phyloP scores from a whole-genome alignment of 2,888 invertebrate genomes.

The Hyles lineata region DNA sequence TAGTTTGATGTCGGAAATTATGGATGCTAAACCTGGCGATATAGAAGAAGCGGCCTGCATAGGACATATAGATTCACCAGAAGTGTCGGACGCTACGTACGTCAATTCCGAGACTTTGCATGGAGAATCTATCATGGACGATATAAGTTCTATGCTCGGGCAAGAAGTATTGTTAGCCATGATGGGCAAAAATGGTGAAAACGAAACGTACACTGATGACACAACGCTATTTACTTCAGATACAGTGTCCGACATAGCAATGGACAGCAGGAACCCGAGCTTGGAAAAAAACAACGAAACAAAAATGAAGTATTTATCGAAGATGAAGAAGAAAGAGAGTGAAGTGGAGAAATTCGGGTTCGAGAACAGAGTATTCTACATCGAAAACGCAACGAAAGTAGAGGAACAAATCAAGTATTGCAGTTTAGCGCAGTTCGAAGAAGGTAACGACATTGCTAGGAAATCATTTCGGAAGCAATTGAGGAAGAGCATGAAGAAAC shows the following conservation, averaged over 20 bases:
- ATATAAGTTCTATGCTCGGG: slow-evolving; percentile 90
- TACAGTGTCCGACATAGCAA: slow-evolving; percentile 79
- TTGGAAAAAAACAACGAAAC: slow-evolving; percentile 85
- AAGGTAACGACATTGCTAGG: slow-evolving; percentile 92
- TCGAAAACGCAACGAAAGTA: slow-evolving; percentile 76
- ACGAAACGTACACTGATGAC: slow-evolving; percentile 89
- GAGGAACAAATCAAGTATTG: slow-evolving; percentile 89
- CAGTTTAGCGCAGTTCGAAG: slow-evolving; percentile 92
- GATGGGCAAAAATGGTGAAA: slow-evolving; percentile 86
- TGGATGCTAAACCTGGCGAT: slow-evolving; percentile 81
- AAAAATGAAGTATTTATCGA: slow-evolving; percentile 83
- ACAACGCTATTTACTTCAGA: slow-evolving; percentile 87
- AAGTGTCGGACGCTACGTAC: slow-evolving; percentile 89
- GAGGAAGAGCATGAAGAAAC: slow-evolving; percentile 77
- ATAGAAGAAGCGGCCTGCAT: slow-evolving; percentile 84
- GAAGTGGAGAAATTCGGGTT: slow-evolving; percentile 87
- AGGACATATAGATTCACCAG: slow-evolving; percentile 93
- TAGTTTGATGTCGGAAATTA: slow-evolving; percentile 88
- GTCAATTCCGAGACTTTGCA: slow-evolving; percentile 89
- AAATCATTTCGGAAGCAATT: slow-evolving; percentile 88
- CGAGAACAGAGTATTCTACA: slow-evolving; percentile 89
- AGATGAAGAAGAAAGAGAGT: slow-evolving; percentile 75
- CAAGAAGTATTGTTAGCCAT: slow-evolving; percentile 88
- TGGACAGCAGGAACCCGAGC: slow-evolving; percentile 82
- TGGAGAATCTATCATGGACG: slow-evolving; percentile 92